phyloP scores from a whole-genome alignment of 2,113 vertebrate species.

The Panthera tigris region DNA sequence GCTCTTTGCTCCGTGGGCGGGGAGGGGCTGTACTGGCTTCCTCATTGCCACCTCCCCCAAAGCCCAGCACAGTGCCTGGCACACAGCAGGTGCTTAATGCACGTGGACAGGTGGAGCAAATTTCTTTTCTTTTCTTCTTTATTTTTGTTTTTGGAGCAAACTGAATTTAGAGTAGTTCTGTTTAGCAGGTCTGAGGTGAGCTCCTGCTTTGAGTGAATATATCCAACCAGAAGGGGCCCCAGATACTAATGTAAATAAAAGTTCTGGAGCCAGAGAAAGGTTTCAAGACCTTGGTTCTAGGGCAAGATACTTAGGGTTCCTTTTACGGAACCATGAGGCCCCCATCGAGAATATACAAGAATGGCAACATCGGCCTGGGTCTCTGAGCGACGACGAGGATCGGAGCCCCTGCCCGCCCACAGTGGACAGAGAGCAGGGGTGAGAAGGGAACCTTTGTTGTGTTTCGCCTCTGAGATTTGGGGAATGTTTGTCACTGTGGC shows the following conservation, averaged over 20 bases:
- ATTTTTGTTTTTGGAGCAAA: not conserved
- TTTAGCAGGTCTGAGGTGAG: not conserved
- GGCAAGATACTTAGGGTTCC: not conserved
- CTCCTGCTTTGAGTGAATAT: not conserved
- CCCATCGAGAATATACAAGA: not conserved
- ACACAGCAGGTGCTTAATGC: too few species aligned
- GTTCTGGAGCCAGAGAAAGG: not conserved
- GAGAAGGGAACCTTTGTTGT: not conserved
- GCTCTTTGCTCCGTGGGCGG: rapidly evolving
- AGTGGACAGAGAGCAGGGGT: not conserved
- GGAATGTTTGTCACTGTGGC: not conserved
- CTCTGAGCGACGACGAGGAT: not conserved
- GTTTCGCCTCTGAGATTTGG: not conserved
- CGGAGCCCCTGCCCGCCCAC: not conserved
- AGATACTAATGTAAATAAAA: not conserved
- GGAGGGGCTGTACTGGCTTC: not conserved
- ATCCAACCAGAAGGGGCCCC: not conserved
- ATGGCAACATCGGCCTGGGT: not conserved
- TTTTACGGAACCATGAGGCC: not conserved
- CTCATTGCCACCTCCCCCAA: not conserved
- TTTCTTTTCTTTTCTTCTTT: too few species aligned
- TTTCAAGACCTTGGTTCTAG: not conserved
- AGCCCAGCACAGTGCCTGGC: not conserved
- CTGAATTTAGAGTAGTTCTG: not conserved
- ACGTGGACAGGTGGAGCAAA: not conserved